phyloP scores from a whole-genome alignment of 2,888 invertebrate species.

The Polylopha cassiicola region DNA sequence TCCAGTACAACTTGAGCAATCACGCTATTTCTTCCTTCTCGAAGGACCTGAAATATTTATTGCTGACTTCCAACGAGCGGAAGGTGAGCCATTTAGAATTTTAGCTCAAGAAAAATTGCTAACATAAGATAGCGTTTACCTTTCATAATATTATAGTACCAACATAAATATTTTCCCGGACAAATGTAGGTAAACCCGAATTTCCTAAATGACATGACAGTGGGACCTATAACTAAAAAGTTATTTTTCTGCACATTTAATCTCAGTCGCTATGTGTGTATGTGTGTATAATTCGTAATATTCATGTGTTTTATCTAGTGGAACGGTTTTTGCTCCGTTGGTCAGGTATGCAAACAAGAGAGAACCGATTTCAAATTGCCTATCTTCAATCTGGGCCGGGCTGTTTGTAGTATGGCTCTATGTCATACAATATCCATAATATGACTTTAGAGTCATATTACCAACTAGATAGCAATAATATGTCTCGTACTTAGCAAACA shows the following conservation, averaged over 20 bases:
- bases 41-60: slow-evolving; percentile 49
- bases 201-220: slow-evolving; percentile 12
- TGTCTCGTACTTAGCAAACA: too few species aligned
- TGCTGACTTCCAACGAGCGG: slow-evolving; percentile 42
- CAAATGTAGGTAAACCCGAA: slow-evolving; percentile 7
- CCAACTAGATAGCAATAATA: too few species aligned
- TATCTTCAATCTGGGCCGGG: slow-evolving; percentile 21
- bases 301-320: slow-evolving; percentile 13
- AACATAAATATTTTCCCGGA: slow-evolving; percentile 3
- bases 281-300: slow-evolving; percentile 2
- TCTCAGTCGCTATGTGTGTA: not conserved
- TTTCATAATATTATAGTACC: slow-evolving; percentile 5
- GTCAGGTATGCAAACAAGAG: slow-evolving; percentile 38
- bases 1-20: slow-evolving; percentile 48
- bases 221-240: too few species aligned
- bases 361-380: slow-evolving; percentile 25
- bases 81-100: slow-evolving; percentile 43
- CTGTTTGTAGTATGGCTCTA: slow-evolving; percentile 21
- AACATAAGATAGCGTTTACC: slow-evolving; percentile 19
- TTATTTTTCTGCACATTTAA: too few species aligned
- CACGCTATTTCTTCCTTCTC: slow-evolving; percentile 51
- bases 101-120: slow-evolving; percentile 12
- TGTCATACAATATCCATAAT: too few species aligned
- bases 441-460: too few species aligned
- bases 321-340: slow-evolving; percentile 29